phyloP scores from a whole-genome alignment of 2,113 vertebrate genomes.

The Delphinapterus leucas region DNA sequence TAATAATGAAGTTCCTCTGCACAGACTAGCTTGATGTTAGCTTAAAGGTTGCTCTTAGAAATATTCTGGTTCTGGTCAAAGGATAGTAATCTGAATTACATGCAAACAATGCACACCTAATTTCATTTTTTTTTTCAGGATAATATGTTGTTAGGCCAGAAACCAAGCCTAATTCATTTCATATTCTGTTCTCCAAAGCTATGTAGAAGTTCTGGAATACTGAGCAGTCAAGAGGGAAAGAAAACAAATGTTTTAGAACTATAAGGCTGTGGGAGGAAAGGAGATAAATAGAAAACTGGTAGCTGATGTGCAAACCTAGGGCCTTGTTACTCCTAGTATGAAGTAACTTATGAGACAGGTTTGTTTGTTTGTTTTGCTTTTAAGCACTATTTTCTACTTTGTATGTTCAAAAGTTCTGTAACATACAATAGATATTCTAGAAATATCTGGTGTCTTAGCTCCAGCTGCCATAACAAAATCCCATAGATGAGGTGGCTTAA shows the following conservation, averaged over 20 bases:
- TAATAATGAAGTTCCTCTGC: neutral
- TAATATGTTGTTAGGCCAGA: neutral
- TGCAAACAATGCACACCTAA: neutral
- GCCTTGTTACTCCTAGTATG: neutral
- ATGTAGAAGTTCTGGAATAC: neutral
- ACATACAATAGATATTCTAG: neutral
- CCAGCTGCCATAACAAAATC: neutral
- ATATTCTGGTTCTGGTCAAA: neutral
- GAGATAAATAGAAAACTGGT: neutral
- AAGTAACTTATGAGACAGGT: neutral
- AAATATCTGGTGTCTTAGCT: neutral
- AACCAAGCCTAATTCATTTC: neutral
- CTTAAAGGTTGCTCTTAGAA: neutral
- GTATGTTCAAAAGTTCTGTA: neutral
- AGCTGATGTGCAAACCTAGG: neutral
- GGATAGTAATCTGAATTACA: neutral
- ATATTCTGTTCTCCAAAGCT: neutral
- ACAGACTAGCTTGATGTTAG: neutral
- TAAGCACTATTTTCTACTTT: neutral
- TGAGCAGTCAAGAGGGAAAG: neutral
- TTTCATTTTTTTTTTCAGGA: neutral
- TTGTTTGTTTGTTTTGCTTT: neutral
- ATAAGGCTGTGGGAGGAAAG: rapidly evolving
- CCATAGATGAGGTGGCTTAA: neutral
- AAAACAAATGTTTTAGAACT: neutral